Conservation (phyloP, 2,797 vertebrate genomes). For the Erethizon dorsatum region DNA sequence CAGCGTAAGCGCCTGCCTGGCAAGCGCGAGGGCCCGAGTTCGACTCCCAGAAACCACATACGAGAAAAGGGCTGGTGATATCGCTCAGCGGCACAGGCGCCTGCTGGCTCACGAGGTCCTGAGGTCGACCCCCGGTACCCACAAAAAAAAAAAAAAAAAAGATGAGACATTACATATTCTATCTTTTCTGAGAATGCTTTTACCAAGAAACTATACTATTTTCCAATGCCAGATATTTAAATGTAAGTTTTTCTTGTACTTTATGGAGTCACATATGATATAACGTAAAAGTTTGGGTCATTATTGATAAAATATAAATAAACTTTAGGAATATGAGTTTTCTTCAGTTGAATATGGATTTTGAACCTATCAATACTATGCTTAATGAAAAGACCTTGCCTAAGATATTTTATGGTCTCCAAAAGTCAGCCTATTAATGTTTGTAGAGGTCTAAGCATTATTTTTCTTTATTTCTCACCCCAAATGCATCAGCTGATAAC, state of each 20-base stretch:
- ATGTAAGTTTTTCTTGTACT: conserved; percentile 4
- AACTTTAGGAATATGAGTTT: not conserved
- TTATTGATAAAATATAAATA: conserved; percentile 39
- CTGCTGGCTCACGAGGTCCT: too few relatives aligned
- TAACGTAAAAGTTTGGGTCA: conserved; percentile 16
- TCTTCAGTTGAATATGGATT: not conserved
- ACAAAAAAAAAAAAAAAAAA: not conserved
- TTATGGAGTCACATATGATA: not conserved
- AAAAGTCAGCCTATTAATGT: conserved; percentile 33
- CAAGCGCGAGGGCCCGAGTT: too few relatives aligned
- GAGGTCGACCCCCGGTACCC: too few relatives aligned
- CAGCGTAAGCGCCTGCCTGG: too few relatives aligned
- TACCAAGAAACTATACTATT: not conserved
- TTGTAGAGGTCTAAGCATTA: conserved; percentile 13
- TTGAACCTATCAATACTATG: not conserved
- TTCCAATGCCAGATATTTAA: conserved; percentile 35
- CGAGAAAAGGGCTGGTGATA: too few relatives aligned
- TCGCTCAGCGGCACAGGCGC: too few relatives aligned
- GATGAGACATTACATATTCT: not conserved
- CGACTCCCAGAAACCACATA: too few relatives aligned
- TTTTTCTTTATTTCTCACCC: conserved; percentile 40
- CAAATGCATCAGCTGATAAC: conserved; percentile 23
- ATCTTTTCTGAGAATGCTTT: conserved; percentile 35
- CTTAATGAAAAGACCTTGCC: conserved; percentile 33
- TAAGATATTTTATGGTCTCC: conserved; percentile 47